Conservation (phyloP, 2,888 invertebrate genomes). For the Drosophila rubida region DNA sequence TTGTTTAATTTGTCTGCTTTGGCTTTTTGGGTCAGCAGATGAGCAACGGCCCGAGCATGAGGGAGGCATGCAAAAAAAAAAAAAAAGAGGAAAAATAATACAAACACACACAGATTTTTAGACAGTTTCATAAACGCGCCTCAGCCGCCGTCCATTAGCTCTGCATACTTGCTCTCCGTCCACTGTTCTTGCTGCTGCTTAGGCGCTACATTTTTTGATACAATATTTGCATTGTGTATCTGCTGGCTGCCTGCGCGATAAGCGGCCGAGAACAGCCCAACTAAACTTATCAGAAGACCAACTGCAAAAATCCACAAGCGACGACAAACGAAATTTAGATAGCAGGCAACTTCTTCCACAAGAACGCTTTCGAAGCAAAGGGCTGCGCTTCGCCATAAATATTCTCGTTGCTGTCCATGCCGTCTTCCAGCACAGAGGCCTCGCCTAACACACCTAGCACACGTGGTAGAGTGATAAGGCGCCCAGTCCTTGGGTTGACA, state of each 20-base stretch:
- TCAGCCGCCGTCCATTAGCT: constrained; percentile 29
- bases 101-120: constrained; percentile 6
- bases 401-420: neutral
- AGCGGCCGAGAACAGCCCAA: constrained; percentile 12
- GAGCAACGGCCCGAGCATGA: constrained; percentile 22
- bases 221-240: constrained; percentile 52
- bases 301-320: constrained; percentile 23
- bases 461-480: constrained; percentile 28
- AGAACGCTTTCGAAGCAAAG: constrained; percentile 13
- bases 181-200: neutral
- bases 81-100: constrained; percentile 1
- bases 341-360: constrained; percentile 8
- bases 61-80: constrained; percentile 46
- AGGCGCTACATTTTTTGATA: constrained; percentile 38
- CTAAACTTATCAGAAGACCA: constrained; percentile 32
- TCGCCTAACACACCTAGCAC: constrained; percentile 14
- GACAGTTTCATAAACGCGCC: constrained; percentile 18
- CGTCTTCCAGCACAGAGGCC: constrained; percentile 3
- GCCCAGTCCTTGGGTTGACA: neutral
- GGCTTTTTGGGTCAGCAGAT: constrained; percentile 68
- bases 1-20: constrained; percentile 76
- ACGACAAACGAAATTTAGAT: constrained; percentile 30
- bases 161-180: constrained; percentile 6
- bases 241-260: constrained; percentile 25
- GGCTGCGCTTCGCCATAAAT: constrained; percentile 32